phyloP scores from a whole-genome alignment of 2,888 invertebrate genomes.

The Drosophila meridionalis region DNA sequence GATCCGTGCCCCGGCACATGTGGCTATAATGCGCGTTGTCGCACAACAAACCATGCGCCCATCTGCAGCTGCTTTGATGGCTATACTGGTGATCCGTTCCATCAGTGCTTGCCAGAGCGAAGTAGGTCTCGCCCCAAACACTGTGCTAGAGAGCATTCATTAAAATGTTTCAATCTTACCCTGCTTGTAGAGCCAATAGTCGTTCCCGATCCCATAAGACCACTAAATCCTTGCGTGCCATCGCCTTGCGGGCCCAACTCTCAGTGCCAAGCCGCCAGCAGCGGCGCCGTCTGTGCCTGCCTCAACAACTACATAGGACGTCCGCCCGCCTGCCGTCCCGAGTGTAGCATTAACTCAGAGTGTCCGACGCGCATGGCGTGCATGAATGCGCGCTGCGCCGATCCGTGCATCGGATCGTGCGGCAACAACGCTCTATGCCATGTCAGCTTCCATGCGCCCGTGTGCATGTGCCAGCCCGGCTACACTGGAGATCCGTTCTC shows the following conservation, averaged over 20 bases:
- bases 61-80: conserved; percentile 90
- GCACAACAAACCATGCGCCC: conserved; percentile 91
- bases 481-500: conserved; percentile 88
- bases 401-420: conserved; percentile 89
- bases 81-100: conserved; percentile 91
- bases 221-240: conserved; percentile 87
- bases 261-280: conserved; percentile 86
- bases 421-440: conserved; percentile 89
- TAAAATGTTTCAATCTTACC: conserved; percentile 5
- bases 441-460: conserved; percentile 86
- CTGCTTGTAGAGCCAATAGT: conserved; percentile 71
- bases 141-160: not conserved
- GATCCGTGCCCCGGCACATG: conserved; percentile 92
- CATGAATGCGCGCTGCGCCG: conserved; percentile 86
- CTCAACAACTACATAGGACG: conserved; percentile 87
- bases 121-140: conserved; percentile 76
- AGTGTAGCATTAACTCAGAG: conserved; percentile 87
- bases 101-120: conserved; percentile 87
- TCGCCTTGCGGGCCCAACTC: conserved; percentile 89
- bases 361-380: conserved; percentile 86
- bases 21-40: conserved; percentile 90
- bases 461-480: conserved; percentile 86
- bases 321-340: conserved; percentile 88
- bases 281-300: conserved; percentile 88
- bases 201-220: conserved; percentile 73